These are phyloP conservation scores for Leptosomus discolor DNA, from an alignment of 2,113 vertebrate species.

Conservation along the genomic window DNA sequence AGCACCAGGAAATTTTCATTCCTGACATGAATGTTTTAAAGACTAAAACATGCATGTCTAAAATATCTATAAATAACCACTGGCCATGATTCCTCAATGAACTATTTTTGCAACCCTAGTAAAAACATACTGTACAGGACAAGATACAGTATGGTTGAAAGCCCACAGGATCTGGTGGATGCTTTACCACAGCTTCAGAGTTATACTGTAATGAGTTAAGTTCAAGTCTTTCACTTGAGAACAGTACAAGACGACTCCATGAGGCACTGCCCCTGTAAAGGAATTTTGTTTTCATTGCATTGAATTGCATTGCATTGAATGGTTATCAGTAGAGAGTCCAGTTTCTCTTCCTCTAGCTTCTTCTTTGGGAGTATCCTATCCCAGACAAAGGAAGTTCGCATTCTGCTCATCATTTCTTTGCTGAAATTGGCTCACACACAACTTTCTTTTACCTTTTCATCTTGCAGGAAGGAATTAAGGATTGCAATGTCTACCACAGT, in stretches of 20 bases:
- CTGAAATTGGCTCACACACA: conserved; percentile 80
- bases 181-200: conserved; percentile 75
- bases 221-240: conserved; percentile 86
- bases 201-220: conserved; percentile 74
- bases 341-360: conserved; percentile 65
- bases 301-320: conserved; percentile 96
- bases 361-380: conserved; percentile 54
- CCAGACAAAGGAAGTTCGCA: conserved; percentile 32
- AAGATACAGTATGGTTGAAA: conserved; percentile 55
- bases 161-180: conserved; percentile 68
- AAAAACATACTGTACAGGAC: conserved; percentile 62
- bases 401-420: conserved; percentile 32
- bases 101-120: conserved; percentile 64
- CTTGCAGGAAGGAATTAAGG: conserved; percentile 74
- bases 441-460: conserved; percentile 84
- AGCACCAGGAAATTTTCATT: conserved; percentile 53
- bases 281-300: conserved; percentile 83
- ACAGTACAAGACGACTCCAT: conserved; percentile 75
- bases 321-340: conserved; percentile 85
- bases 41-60: conserved; percentile 23
- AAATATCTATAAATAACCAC: conserved; percentile 71
- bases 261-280: conserved; percentile 78
- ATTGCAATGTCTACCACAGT: conserved; percentile 78
- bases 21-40: background rate
- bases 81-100: conserved; percentile 67